Evolutionary conservation across 2,888 invertebrate species (phyloP), one percentile per base, ranked within the genome.

Genomic region (Salticus scenicus): DNA sequence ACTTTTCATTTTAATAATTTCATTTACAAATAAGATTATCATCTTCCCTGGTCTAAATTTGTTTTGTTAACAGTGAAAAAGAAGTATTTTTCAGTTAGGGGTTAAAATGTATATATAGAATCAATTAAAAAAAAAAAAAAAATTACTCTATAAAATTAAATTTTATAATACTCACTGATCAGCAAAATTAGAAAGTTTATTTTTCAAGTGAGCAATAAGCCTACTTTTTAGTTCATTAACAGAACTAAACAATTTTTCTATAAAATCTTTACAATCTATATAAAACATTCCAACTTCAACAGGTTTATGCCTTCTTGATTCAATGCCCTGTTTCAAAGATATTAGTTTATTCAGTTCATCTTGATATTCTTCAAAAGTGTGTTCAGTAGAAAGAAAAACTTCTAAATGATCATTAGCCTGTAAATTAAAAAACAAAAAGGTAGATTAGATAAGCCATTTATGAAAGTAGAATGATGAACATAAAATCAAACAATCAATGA

Each of bases 361-460:
- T 63, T 79, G 42, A 24, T 57, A 85, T n/a, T 78, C 79, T 14
- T 78, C 78, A 24, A 85, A 33, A 10, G 31, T 5, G 37, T 85
- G 78, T 17, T 78, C 79, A 31, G n/a, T 51, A 33, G 57, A 28
- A 10, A 85, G 47, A 33, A 85, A 79, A 8, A 12, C 17, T 30
- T 77, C 30, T 14, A 85, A 47, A 41, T 73, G 64, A 24, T 74
- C 42, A 33, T 70, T n/a, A 17, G 84, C 84, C 84, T 84, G n/a
- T 30, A 63, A 63, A 63, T 63, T n/a, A n/a, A 24, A 8, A 37
- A 37, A 37, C 37, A 37, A 37, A 37, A 37, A 37, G 37, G 37
- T 37, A n/a, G n/a, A n/a, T n/a, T n/a, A n/a, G n/a, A n/a, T n/a
- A n/a, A n/a, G n/a, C n/a, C n/a, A n/a, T n/a, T n/a, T n/a, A n/a